A percentile compares a stretch with the other conserved stretches of the same genome.
These are phyloP conservation scores for Plagiodera versicolora DNA, from an alignment of 2,888 invertebrate species.

Conservation along the genomic window DNA sequence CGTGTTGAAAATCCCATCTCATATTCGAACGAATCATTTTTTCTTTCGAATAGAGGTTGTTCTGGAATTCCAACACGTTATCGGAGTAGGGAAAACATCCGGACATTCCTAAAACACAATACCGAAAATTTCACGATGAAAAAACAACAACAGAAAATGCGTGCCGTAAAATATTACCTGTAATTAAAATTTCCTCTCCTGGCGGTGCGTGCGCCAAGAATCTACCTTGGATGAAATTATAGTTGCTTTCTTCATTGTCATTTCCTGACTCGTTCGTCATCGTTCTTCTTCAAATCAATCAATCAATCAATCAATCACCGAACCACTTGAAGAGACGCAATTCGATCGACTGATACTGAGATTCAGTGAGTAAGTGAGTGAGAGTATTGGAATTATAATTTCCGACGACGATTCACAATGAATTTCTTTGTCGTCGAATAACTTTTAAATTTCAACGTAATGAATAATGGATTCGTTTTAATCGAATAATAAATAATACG, in stretches of 20 bases:
- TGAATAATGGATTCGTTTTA: no score
- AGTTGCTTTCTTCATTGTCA: neutral
- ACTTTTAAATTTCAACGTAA: no score
- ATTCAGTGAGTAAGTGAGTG: no score
- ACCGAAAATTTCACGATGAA: neutral
- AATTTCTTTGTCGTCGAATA: no score
- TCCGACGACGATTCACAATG: no score
- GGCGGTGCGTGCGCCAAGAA: constrained; percentile 51
- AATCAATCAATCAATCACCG: no score
- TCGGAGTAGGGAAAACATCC: constrained; percentile 69
- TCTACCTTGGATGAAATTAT: constrained; percentile 16
- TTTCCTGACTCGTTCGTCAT: neutral
- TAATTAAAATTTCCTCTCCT: constrained; percentile 68
- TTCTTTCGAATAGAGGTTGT: constrained; percentile 73
- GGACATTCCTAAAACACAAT: neutral
- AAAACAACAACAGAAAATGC: neutral
- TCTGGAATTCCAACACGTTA: constrained; percentile 69
- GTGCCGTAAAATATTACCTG: constrained; percentile 54
- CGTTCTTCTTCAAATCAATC: no score
- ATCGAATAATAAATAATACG: no score
- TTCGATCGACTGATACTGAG: no score
- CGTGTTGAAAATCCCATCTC: constrained; percentile 72
- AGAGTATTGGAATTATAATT: no score
- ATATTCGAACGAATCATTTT: constrained; percentile 83
- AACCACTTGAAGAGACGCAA: no score